Percentiles rank a stretch among this genome's conserved stretches.
Evolutionary conservation across 2,888 invertebrate species (phyloP).

Genomic region (Serrognathus titanus): DNA sequence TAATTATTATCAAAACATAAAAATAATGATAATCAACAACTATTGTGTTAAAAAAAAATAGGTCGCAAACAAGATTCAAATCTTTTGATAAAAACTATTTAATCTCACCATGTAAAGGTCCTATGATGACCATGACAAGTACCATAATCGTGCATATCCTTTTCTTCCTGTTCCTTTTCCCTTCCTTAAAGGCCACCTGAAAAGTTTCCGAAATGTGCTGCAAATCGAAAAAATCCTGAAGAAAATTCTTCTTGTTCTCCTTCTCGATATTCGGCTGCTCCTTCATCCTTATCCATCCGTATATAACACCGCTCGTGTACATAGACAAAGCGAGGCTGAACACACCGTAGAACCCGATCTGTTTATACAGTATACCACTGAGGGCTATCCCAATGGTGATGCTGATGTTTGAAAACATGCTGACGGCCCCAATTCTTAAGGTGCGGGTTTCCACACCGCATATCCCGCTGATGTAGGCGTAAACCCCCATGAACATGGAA

Average conservation of each 20-base stretch:
- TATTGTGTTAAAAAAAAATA: too few species aligned
- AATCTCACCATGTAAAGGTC: conserved; percentile 71
- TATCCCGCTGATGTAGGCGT: conserved; percentile 60
- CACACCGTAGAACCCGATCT: conserved; percentile 36
- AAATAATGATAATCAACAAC: too few species aligned
- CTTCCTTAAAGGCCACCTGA: conserved; percentile 70
- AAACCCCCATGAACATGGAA: conserved; percentile 55
- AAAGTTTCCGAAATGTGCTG: conserved; percentile 71
- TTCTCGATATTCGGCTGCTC: conserved; percentile 41
- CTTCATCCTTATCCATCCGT: conserved; percentile 30
- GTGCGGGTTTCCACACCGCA: conserved; percentile 56
- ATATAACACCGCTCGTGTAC: conserved; percentile 30
- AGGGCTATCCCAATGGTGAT: conserved; percentile 51
- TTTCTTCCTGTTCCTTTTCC: conserved; percentile 65
- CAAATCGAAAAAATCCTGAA: conserved; percentile 62
- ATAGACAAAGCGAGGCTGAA: conserved; percentile 29
- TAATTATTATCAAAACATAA: neutral
- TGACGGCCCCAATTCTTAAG: conserved; percentile 58
- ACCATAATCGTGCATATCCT: conserved; percentile 71
- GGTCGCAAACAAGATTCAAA: too few species aligned
- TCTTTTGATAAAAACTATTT: neutral
- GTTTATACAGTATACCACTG: conserved; percentile 52
- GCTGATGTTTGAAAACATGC: conserved; percentile 54
- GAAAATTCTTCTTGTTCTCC: conserved; percentile 49
- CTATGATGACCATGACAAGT: conserved; percentile 75